A percentile compares a stretch with the other conserved stretches of the same genome.
These are phyloP conservation scores for Piprites chloris DNA, from an alignment of 2,113 vertebrate genomes.

Conservation along the genomic window DNA sequence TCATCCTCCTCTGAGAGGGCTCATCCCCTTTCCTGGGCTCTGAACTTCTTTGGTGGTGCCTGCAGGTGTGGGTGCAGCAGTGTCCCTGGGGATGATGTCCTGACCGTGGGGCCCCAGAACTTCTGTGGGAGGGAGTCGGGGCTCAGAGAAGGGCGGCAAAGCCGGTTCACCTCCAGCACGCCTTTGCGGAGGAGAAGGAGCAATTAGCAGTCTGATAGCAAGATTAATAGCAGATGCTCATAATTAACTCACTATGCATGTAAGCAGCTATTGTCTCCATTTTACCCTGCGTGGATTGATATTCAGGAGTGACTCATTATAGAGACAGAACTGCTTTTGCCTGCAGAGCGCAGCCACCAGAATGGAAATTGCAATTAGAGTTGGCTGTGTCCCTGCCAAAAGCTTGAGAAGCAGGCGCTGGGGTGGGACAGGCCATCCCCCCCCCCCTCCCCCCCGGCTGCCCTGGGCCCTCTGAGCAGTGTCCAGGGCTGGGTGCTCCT, in stretches of 20 bases:
- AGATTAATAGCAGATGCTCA: slow-evolving; percentile 70
- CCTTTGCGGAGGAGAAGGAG: slow-evolving; percentile 50
- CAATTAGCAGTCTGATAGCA: slow-evolving; percentile 68
- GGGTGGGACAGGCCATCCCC: neutral
- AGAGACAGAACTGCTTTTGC: slow-evolving; percentile 47
- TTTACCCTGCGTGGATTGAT: slow-evolving; percentile 50
- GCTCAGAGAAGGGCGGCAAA: neutral
- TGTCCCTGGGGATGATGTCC: neutral
- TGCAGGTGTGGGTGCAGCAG: neutral
- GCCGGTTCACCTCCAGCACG: neutral
- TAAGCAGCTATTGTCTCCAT: slow-evolving; percentile 69
- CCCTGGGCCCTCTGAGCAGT: neutral
- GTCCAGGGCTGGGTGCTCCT: neutral
- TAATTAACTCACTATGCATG: slow-evolving; percentile 68
- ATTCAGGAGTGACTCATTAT: slow-evolving; percentile 65
- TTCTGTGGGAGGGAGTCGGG: rapidly evolving
- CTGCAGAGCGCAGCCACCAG: slow-evolving; percentile 47
- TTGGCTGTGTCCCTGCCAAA: slow-evolving; percentile 16
- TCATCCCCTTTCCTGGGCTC: neutral
- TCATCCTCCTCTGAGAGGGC: neutral
- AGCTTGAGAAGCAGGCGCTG: neutral
- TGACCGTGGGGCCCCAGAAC: neutral
- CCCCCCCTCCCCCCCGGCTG: neutral
- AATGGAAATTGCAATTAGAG: slow-evolving; percentile 63
- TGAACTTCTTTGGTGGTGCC: too few species aligned